Evolutionary conservation across 1,140 invertebrate species (phyloP).

Genomic region (Sarcophaga peregrina): DNA sequence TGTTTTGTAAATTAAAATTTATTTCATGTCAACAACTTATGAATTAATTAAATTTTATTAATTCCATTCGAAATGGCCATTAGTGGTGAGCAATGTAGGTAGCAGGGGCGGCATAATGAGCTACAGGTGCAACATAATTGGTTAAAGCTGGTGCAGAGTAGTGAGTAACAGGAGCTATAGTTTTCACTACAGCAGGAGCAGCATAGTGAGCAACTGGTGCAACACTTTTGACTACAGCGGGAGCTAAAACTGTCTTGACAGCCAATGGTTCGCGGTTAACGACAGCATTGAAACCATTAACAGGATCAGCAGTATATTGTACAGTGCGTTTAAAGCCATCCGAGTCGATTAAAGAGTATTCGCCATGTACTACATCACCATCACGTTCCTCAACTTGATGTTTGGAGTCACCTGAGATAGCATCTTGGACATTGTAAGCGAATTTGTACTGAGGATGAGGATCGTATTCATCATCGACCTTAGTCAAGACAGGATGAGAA

Average conservation of each 20-base stretch:
- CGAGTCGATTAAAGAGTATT: slow-evolving; percentile 68
- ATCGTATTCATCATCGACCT: slow-evolving; percentile 51
- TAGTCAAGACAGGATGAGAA: slow-evolving; percentile 45
- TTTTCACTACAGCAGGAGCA: slow-evolving; percentile 39
- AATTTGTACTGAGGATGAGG: slow-evolving; percentile 65
- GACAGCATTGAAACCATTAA: slow-evolving; percentile 66
- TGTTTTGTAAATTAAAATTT: background rate
- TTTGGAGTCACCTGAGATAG: slow-evolving; percentile 69
- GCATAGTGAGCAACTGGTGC: slow-evolving; percentile 36
- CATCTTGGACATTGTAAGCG: slow-evolving; percentile 67
- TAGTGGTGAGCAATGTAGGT: slow-evolving; percentile 40
- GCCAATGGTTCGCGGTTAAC: slow-evolving; percentile 61
- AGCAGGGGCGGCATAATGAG: slow-evolving; percentile 28
- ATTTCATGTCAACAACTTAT: slow-evolving; percentile 28
- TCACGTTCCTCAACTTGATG: slow-evolving; percentile 68
- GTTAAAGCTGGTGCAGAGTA: slow-evolving; percentile 36
- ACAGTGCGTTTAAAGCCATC: slow-evolving; percentile 68
- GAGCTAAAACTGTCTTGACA: slow-evolving; percentile 51
- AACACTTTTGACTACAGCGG: slow-evolving; percentile 47
- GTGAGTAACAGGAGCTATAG: slow-evolving; percentile 54
- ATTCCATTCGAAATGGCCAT: background rate
- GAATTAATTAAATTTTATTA: background rate
- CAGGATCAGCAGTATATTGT: slow-evolving; percentile 67
- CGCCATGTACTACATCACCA: slow-evolving; percentile 69
- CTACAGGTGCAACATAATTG: slow-evolving; percentile 16